Evolutionary conservation across 2,113 vertebrate genomes (phyloP), one percentile per base, ranked within the genome.

Genomic region (Calidris pugnax): DNA sequence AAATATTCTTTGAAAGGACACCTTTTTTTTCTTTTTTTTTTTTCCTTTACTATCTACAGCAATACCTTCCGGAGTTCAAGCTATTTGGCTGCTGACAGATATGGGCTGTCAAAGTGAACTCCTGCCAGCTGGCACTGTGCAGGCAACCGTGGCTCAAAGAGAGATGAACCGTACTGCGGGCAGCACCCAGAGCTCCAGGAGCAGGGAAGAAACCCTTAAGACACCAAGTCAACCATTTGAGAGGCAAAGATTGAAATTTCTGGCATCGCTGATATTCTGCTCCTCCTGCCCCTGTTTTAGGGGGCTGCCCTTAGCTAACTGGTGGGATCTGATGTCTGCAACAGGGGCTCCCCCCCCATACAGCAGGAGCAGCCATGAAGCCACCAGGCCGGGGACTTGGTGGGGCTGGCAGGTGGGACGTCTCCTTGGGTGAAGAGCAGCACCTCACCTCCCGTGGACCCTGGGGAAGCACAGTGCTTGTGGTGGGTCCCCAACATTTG

Each of bases 191-290:
- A 71, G 71, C 45, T 82, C 4, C 1, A 20, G 63, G 62, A 57
- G 41, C 51, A 30, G 66, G 19, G 62, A 64, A 53, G 14, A 78
- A 78, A 39, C 22, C 6, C 32, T 45, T 6, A 16, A 26, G 43
- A 37, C 5, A 1, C 12, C 16, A 84, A 87, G 20, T 20, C 6
- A 4, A 57, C 20, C n/a, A 14, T 60, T 32, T 19, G 35, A 26
- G n/a, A 91, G 47, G 43, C 48, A 55, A 84, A 13, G 39, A 59
- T 14, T 12, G 20, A 15, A 28, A 33, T 60, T 68, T 64, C 48
- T 20, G 51, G 20, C 1, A 1, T 18, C 0, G 0, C 20, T 75
- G 62, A 9, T 47, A 12, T n/a, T 60, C 62, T 51, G 4, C 41
- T 56, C 21, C 41, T 75, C 39, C 48, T 62, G 62, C 41, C 23